phyloP scores from a whole-genome alignment of 2,113 vertebrate species.

The Cariama cristata region DNA sequence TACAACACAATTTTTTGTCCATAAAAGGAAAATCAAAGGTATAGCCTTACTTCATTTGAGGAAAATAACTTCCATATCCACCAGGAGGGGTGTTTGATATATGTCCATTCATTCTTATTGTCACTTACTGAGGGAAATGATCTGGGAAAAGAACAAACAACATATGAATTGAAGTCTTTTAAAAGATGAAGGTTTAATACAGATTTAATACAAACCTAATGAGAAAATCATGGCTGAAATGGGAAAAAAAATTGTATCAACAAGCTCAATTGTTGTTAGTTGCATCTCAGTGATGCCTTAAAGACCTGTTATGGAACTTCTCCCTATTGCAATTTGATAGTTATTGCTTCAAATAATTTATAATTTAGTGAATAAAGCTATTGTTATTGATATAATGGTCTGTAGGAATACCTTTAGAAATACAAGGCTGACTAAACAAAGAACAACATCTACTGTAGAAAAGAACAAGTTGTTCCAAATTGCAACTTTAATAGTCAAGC shows the following conservation, averaged over 20 bases:
- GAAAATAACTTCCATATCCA: slow-evolving; percentile 73
- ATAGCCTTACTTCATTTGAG: slow-evolving; percentile 79
- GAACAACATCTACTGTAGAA: not conserved
- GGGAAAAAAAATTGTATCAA: not conserved
- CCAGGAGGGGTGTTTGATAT: slow-evolving; percentile 71
- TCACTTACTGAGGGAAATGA: not conserved
- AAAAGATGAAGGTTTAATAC: not conserved
- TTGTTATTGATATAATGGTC: not conserved
- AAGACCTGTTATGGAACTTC: not conserved
- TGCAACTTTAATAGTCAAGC: not conserved
- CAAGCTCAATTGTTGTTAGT: not conserved
- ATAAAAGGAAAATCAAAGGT: not conserved
- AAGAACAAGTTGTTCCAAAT: not conserved
- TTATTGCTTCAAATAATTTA: not conserved
- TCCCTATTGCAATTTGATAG: not conserved
- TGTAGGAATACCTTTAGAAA: slow-evolving; percentile 18
- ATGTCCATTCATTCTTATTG: slow-evolving; percentile 76
- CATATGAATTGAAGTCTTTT: not conserved
- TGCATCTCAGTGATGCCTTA: not conserved
- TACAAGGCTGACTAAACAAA: slow-evolving; percentile 19
- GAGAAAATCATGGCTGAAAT: not conserved
- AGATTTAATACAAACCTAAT: not conserved
- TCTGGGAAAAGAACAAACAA: slow-evolving; percentile 30
- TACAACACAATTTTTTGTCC: not conserved
- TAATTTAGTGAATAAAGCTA: not conserved